phyloP scores from a whole-genome alignment of 2,113 vertebrate species.

The Protomyctophum bolini region DNA sequence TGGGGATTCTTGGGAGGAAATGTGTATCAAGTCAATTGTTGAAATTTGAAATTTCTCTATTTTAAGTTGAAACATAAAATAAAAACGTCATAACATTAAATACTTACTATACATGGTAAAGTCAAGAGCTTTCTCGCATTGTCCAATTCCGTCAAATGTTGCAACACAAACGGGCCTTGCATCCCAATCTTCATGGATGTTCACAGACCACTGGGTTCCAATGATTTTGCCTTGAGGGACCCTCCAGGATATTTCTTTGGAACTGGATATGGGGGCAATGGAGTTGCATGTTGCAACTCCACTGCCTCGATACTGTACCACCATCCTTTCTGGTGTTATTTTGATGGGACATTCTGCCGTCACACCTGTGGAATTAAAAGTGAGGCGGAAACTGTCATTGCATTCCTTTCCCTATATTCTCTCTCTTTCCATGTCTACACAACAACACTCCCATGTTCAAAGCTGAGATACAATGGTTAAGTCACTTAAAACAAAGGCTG shows the following conservation, averaged over 20 bases:
- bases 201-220: constrained; percentile 8
- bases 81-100: neutral
- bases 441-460: constrained; percentile 19
- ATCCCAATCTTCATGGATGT: constrained; percentile 53
- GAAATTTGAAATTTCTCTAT: too few relatives aligned
- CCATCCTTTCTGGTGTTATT: constrained; percentile 44
- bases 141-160: neutral
- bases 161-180: constrained; percentile 39
- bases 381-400: constrained; percentile 7
- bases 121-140: neutral
- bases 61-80: neutral
- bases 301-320: constrained; percentile 41
- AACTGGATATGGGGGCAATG: neutral
- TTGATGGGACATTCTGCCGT: constrained; percentile 36
- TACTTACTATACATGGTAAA: constrained; percentile 75
- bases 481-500: constrained; percentile 33
- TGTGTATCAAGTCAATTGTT: neutral
- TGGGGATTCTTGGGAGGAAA: constrained; percentile 60
- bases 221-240: fast-evolving
- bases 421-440: constrained; percentile 6
- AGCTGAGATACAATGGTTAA: neutral
- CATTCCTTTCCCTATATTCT: neutral
- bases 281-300: constrained; percentile 41
- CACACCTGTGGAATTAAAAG: constrained; percentile 47
- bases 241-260: constrained; percentile 36